These are phyloP conservation scores for Saguinus imperator DNA, from an alignment of 2,113 vertebrate genomes.

Conservation along the genomic window DNA sequence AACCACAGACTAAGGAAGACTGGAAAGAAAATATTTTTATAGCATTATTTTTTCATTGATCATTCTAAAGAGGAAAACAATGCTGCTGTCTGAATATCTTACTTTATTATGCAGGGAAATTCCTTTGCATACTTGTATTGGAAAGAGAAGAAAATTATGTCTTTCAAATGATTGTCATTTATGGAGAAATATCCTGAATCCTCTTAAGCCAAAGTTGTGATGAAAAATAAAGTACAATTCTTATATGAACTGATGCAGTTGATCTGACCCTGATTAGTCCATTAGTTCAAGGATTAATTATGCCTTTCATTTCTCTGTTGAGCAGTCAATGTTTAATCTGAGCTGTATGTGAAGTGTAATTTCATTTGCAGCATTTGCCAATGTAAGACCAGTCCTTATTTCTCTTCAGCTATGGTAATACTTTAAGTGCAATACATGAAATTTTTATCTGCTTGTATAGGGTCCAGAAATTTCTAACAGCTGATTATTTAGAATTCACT, in stretches of 20 bases:
- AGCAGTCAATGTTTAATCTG: slow-evolving; percentile 29
- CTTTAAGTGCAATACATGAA: background rate
- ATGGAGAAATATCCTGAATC: slow-evolving; percentile 12
- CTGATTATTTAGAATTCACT: slow-evolving; percentile 4
- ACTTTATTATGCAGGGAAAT: background rate
- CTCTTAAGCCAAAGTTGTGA: background rate
- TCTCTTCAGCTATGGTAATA: background rate
- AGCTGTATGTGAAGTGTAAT: background rate
- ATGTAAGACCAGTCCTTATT: background rate
- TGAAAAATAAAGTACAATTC: slow-evolving; percentile 35
- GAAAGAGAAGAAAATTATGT: background rate
- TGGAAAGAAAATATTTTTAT: background rate
- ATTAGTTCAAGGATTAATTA: slow-evolving; percentile 25
- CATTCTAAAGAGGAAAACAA: background rate
- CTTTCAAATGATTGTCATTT: background rate
- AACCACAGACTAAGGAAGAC: background rate
- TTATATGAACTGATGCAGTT: background rate
- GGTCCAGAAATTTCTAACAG: background rate
- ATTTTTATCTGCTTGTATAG: background rate
- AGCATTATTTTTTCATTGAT: background rate
- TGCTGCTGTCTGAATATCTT: background rate
- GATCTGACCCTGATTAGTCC: background rate
- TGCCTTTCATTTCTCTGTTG: background rate
- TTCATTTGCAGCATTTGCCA: background rate
- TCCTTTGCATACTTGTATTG: background rate